These are phyloP conservation scores for Syrista parreyssii DNA, from an alignment of 2,888 invertebrate genomes.

Conservation along the genomic window DNA sequence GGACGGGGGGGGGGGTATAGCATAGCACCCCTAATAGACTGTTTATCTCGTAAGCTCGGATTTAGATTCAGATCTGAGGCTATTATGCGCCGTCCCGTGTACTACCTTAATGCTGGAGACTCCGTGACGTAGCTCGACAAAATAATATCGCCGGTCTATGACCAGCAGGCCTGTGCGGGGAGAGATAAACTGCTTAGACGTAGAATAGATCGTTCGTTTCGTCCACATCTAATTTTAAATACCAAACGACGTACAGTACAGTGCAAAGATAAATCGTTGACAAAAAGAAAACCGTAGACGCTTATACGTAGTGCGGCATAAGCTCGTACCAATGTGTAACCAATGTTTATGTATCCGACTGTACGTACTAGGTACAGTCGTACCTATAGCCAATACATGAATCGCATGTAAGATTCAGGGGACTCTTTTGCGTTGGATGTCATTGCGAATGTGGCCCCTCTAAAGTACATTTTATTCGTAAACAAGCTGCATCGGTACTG, in stretches of 20 bases:
- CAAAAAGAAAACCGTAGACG: not conserved
- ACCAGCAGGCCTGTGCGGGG: conserved; percentile 12
- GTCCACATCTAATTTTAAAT: not conserved
- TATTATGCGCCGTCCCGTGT: conserved; percentile 2
- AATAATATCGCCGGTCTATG: not conserved
- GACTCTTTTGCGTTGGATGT: not conserved
- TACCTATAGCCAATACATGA: not conserved
- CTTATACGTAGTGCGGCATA: not conserved
- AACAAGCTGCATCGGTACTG: not conserved
- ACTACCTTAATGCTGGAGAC: not conserved
- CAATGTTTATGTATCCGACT: not conserved
- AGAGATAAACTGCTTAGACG: conserved; percentile 23
- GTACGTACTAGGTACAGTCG: not conserved
- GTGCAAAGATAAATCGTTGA: not conserved
- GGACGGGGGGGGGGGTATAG: too few species aligned
- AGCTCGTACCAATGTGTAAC: not conserved
- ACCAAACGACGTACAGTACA: not conserved
- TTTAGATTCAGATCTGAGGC: conserved; percentile 52
- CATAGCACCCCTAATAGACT: conserved; percentile 50
- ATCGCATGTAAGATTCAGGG: not conserved
- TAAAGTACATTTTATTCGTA: not conserved
- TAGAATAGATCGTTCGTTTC: conserved; percentile 15
- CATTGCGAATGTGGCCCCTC: not conserved
- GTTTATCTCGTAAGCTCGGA: conserved; percentile 60
- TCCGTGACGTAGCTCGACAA: not conserved